Evolutionary conservation across 1,140 invertebrate species (phyloP).

Genomic region (Ceratosolen solmsi): DNA sequence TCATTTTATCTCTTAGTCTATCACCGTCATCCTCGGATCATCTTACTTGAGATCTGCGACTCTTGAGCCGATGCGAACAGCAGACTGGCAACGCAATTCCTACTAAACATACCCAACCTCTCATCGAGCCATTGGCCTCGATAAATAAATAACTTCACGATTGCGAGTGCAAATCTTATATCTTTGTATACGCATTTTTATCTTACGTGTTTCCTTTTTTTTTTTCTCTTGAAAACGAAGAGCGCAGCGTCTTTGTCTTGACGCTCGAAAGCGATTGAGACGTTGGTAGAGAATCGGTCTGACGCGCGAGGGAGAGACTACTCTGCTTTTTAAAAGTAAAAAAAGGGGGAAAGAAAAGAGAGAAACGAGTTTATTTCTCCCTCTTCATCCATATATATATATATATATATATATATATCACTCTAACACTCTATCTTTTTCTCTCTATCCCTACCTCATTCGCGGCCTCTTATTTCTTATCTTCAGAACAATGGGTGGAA

Average conservation of each 20-base stretch:
- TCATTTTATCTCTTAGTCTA: neutral
- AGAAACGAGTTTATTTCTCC: slow-evolving; percentile 7
- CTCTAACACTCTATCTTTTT: neutral
- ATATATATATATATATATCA: neutral
- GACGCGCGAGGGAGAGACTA: slow-evolving; percentile 19
- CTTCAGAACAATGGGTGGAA: slow-evolving; percentile 42
- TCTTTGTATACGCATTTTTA: slow-evolving; percentile 54
- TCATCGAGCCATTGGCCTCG: slow-evolving; percentile 58
- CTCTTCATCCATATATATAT: neutral
- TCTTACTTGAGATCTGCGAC: slow-evolving; percentile 34
- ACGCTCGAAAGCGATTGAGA: slow-evolving; percentile 32
- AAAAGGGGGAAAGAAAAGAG: neutral
- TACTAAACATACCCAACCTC: slow-evolving; percentile 29
- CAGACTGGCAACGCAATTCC: slow-evolving; percentile 22
- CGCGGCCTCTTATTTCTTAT: slow-evolving; percentile 35
- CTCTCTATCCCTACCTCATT: slow-evolving; percentile 1
- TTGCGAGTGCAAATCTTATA: slow-evolving; percentile 59
- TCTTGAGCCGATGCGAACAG: neutral
- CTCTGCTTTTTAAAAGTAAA: slow-evolving; percentile 25
- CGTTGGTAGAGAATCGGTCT: slow-evolving; percentile 26
- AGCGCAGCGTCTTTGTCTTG: slow-evolving; percentile 28
- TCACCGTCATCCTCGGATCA: slow-evolving; percentile 38
- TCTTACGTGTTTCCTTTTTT: neutral
- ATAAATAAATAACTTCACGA: slow-evolving; percentile 44
- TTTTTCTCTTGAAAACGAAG: neutral